Evolutionary conservation across 1,140 invertebrate genomes (phyloP), one percentile per base, ranked within the genome.

Genomic region (Pseudomyrmex dendroicus): DNA sequence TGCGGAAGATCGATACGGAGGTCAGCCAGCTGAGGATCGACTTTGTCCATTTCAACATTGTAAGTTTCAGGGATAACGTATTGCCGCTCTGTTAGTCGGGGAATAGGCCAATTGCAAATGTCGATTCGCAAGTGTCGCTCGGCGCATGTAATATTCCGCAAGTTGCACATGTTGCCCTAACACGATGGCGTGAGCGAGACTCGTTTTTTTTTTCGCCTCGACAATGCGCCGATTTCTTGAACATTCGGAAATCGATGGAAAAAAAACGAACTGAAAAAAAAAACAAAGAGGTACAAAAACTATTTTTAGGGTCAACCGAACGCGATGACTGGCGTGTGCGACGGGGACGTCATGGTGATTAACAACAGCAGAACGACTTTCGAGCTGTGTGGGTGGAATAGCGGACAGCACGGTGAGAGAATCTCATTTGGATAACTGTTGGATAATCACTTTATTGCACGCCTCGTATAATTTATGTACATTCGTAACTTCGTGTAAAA

Each of bases 11-110:
- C 83, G 95, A 96, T 77, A 95, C 95, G 1, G 96, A 97, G 84
- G 96, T 97, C 87, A 97, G 96, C 89, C 97, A 98, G 91, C 92
- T 98, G 54, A 95, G 96, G 82, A 95, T 98, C 25, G 97, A 97
- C 91, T 97, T 98, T 88, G 90, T 97, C 20, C 97, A 98, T 91
- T 97, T 98, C 87, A 97, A 96, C 89, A 95, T 97, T 92, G 97
- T 97, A 92, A 96, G 96, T 84, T 59, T 76, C 76, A 59, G 54
- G 66, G 66, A 80, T 80, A 20, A 5, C 44, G 70, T 61, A 72
- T 78, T 78, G 57, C 22, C 48, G 13, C 12, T 48, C 15, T n/a
- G 66, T 80, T 70, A 59, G 50, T 12, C 44, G 13, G 35, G 15
- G 52, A 59, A 20, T 70, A 35, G 54, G 20, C 35, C 20, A 50